These are phyloP conservation scores for Hirtodrosophila duncani DNA, from an alignment of 2,888 invertebrate species.

Conservation along the genomic window DNA sequence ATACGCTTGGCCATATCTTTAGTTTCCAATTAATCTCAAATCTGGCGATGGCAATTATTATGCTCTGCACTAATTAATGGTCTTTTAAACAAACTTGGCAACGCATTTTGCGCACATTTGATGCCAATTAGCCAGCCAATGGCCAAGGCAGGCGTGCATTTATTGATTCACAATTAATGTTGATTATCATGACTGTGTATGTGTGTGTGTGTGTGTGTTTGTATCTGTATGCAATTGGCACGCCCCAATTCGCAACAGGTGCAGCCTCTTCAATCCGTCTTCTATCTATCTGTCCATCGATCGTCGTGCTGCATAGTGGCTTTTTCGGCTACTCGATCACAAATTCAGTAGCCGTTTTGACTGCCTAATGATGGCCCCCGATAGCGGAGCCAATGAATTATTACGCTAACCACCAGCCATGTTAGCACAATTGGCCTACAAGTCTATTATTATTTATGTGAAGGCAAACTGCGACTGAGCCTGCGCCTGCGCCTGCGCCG, in stretches of 20 bases:
- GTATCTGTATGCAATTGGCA: too few relatives aligned
- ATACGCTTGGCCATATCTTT: constrained; percentile 46
- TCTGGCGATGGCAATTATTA: constrained; percentile 49
- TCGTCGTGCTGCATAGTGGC: constrained; percentile 1
- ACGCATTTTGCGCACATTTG: constrained; percentile 68
- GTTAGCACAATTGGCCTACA: constrained; percentile 71
- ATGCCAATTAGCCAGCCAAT: constrained; percentile 45
- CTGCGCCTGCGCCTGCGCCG: constrained; percentile 36
- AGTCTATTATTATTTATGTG: constrained; percentile 70
- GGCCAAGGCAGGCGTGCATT: constrained; percentile 57
- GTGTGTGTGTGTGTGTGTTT: too few relatives aligned
- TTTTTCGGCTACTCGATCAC: constrained; percentile 48
- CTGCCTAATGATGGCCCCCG: constrained; percentile 64
- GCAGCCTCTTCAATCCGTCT: constrained; percentile 25
- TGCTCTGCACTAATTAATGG: constrained; percentile 53
- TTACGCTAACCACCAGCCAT: constrained; percentile 69
- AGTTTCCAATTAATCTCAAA: constrained; percentile 58
- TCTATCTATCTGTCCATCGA: constrained; percentile 28
- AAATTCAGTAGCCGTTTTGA: constrained; percentile 69
- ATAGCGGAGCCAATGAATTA: constrained; percentile 56
- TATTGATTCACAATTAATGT: constrained; percentile 72
- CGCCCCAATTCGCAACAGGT: constrained; percentile 72
- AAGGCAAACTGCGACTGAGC: constrained; percentile 46
- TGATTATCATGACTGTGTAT: constrained; percentile 64
- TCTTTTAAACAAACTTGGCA: constrained; percentile 66